Conservation (phyloP, 2,888 invertebrate species). For the Coremacera marginata region DNA sequence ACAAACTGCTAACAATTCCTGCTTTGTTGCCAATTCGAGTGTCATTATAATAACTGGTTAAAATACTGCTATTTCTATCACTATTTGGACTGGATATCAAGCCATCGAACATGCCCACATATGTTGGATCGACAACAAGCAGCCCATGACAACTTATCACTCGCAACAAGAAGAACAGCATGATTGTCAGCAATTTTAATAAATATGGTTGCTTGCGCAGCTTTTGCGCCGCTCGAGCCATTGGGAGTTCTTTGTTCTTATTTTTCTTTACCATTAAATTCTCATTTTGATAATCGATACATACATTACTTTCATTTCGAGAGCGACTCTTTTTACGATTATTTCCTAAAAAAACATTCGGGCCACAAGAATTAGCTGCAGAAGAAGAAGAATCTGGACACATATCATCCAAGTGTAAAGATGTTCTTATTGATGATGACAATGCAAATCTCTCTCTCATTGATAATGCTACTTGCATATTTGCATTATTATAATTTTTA, state of each 20-base stretch:
- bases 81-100: slow-evolving; percentile 25
- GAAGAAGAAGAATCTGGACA: neutral
- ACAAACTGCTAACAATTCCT: neutral
- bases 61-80: slow-evolving; percentile 39
- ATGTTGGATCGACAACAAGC: slow-evolving; percentile 53
- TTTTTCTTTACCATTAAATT: neutral
- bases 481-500: neutral
- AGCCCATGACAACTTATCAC: slow-evolving; percentile 46
- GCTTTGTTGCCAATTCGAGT: slow-evolving; percentile 22
- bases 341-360: neutral
- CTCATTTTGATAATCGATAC: neutral
- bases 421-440: neutral
- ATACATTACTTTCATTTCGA: neutral
- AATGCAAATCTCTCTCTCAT: neutral
- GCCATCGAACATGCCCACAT: slow-evolving; percentile 38
- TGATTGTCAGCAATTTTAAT: slow-evolving; percentile 14
- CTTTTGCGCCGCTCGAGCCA: neutral
- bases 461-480: neutral
- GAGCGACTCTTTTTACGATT: neutral
- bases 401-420: neutral
- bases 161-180: neutral
- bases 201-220: slow-evolving; percentile 6
- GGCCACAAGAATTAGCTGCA: neutral
- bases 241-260: neutral
- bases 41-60: slow-evolving; percentile 37